A percentile compares a stretch with the other conserved stretches of the same genome.
Evolutionary conservation across 2,113 vertebrate genomes (phyloP).

Genomic region (Calyptommatus sinebrachiatus): DNA sequence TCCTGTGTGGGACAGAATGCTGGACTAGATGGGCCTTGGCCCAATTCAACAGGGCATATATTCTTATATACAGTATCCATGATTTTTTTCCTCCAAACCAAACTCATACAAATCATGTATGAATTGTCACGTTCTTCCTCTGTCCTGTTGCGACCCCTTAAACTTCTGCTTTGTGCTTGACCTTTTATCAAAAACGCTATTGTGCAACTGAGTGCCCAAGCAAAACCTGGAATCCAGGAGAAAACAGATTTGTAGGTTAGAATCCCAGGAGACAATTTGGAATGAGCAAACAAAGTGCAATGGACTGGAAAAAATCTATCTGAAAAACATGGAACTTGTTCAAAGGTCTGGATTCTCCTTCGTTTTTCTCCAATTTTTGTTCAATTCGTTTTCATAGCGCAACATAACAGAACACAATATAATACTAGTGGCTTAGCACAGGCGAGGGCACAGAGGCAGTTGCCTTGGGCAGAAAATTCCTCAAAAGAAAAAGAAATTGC

Average conservation of each 20-base stretch:
- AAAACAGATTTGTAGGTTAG: not conserved
- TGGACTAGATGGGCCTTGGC: no score
- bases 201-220: not conserved
- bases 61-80: no score
- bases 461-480: no score
- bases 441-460: no score
- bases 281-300: slow-evolving; percentile 16
- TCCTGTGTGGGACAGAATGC: no score
- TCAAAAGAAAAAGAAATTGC: no score
- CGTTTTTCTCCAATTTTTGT: not conserved
- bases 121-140: not conserved
- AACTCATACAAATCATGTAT: no score
- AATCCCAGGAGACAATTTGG: not conserved
- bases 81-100: no score
- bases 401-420: no score
- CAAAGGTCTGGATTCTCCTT: not conserved
- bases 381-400: no score
- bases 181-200: slow-evolving; percentile 4
- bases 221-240: not conserved
- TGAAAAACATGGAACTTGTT: not conserved
- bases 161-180: not conserved
- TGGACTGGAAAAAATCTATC: not conserved
- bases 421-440: no score
- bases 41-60: no score
- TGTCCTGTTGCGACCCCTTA: not conserved